A percentile compares a stretch with the other conserved stretches of the same genome.
These are phyloP conservation scores for Danio kyathit DNA, from an alignment of 2,797 vertebrate genomes.

Conservation along the genomic window DNA sequence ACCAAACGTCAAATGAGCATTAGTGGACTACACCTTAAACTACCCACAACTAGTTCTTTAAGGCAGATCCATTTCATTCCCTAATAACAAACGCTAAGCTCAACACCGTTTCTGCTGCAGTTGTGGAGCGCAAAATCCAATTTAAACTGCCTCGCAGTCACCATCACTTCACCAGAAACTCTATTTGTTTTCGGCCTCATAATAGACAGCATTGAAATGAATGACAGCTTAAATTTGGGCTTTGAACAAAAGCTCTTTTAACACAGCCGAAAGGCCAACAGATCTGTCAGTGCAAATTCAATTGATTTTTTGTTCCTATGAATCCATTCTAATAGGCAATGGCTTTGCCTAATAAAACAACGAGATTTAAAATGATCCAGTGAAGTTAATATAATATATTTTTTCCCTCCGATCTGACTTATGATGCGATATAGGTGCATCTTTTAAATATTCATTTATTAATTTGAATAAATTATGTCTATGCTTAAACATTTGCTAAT, in stretches of 20 bases:
- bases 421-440: neutral
- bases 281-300: conserved; percentile 53
- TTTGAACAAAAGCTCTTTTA: conserved; percentile 52
- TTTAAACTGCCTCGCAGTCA: conserved; percentile 64
- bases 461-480: neutral
- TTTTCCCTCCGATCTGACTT: neutral
- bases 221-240: conserved; percentile 36
- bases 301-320: conserved; percentile 40
- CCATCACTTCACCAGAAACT: conserved; percentile 50
- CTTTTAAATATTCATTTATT: conserved; percentile 23
- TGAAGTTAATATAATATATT: conserved; percentile 13
- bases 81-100: conserved; percentile 33
- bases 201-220: conserved; percentile 53
- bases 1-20: conserved; percentile 34
- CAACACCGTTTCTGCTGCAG: conserved; percentile 44
- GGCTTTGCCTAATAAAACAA: conserved; percentile 40
- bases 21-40: conserved; percentile 25
- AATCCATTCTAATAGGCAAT: conserved; percentile 41
- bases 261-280: conserved; percentile 32
- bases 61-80: conserved; percentile 51
- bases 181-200: conserved; percentile 51
- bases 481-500: neutral
- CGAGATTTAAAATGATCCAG: conserved; percentile 20
- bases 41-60: conserved; percentile 48
- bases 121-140: conserved; percentile 56